phyloP scores from a whole-genome alignment of 2,888 invertebrate species.

The Polyploca ridens region DNA sequence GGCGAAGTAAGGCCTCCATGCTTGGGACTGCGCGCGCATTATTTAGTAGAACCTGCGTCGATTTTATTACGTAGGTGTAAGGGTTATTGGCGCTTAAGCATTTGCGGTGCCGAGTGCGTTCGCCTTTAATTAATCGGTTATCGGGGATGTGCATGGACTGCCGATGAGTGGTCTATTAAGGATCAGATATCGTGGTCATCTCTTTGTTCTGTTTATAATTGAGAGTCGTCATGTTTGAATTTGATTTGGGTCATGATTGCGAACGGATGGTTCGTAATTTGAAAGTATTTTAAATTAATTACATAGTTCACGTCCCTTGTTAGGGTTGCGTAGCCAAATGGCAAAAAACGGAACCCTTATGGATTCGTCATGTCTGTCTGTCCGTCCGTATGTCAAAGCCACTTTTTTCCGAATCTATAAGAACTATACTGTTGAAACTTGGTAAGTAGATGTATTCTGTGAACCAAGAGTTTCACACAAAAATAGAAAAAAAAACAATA shows the following conservation, averaged over 20 bases:
- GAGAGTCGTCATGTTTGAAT: conserved; percentile 8
- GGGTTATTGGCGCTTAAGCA: conserved; percentile 42
- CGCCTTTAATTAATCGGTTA: conserved; percentile 62
- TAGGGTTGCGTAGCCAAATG: no score
- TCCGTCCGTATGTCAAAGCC: no score
- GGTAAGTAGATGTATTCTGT: no score
- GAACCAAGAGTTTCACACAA: no score
- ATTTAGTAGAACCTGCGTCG: conserved; percentile 56
- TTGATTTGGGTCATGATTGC: conserved; percentile 4
- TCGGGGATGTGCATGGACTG: conserved; percentile 36
- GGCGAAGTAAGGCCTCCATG: conserved; percentile 70
- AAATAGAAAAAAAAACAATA: no score
- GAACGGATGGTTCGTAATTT: neutral
- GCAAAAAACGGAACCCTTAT: no score
- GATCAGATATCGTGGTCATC: conserved; percentile 33
- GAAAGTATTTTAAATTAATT: neutral
- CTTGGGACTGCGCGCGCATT: conserved; percentile 74
- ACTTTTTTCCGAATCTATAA: no score
- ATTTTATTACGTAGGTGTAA: conserved; percentile 79
- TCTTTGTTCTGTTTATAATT: conserved; percentile 20
- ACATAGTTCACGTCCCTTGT: no score
- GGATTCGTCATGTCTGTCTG: no score
- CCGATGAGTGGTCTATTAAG: conserved; percentile 29
- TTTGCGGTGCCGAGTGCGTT: conserved; percentile 47
- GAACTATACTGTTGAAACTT: no score